Evolutionary conservation across 1,140 invertebrate genomes (phyloP), one percentile per base, ranked within the genome.

Genomic region (Drosophila leontia): DNA sequence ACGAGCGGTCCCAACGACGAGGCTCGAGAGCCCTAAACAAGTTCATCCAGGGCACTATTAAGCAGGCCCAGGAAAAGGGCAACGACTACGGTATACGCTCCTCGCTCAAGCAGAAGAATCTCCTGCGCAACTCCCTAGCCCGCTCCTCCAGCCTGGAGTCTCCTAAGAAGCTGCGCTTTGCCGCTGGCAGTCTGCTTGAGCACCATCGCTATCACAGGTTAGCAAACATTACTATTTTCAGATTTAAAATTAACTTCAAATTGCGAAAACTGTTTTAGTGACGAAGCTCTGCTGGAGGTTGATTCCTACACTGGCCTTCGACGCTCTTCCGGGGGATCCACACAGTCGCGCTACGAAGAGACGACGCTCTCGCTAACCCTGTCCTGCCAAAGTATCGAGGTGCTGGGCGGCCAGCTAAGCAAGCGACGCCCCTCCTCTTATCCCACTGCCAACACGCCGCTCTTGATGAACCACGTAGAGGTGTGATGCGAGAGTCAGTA

Each of bases 111-210:
- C 91, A 93, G 39, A 79, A 87, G 53, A 85, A 75, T 29, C 55
- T 92, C 35, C 90, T 92, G 12, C 72, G 91, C 4, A 92, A 91
- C 59, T 87, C 88, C 1, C 53, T 93, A 1, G 82, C 92, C 0
- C 78, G 96, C 62, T 96, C 96, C 80, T 96, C 95, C 55, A 97
- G 96, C 83, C 94, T 96, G 75, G 96, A 97, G 91, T 97, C 96
- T 29, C 96, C 96, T 26, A 97, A 97, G 86, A 95, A 95, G 76
- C 90, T 97, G 37, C 93, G 96, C 47, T 97, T 97, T 80, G 96
- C 96, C 1, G 95, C 95, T 35, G 95, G 95, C 3, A 95, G 95
- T 80, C 94, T 95, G 44, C 88, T 96, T 59, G 95, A 96, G 86
- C 94, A 94, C 60, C 94, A 94, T 78, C 94, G 94, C n/a, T 94